Conservation (phyloP, 2,797 vertebrate genomes). For the Manis pentadactyla region DNA sequence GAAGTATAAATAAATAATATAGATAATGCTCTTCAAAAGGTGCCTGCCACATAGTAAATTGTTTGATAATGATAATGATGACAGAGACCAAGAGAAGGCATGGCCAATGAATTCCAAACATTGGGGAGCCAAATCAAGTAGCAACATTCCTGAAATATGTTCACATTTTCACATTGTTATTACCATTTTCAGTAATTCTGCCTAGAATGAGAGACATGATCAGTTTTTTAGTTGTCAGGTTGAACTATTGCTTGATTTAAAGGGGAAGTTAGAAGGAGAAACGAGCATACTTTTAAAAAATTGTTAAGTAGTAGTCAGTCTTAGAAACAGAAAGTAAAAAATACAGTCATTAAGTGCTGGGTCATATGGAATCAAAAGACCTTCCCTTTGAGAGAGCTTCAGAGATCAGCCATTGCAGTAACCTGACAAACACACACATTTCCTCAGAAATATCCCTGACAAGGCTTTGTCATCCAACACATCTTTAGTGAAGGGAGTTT, state of each 20-base stretch:
- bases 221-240: not conserved
- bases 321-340: not conserved
- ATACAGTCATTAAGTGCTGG: not conserved
- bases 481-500: not conserved
- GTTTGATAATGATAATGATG: not conserved
- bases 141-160: not conserved
- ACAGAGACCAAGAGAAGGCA: not conserved
- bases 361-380: not conserved
- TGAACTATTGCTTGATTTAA: not conserved
- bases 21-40: not conserved
- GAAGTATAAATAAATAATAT: not conserved
- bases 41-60: not conserved
- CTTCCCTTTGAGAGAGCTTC: not conserved
- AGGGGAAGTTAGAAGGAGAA: not conserved
- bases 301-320: not conserved
- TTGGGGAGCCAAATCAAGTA: not conserved
- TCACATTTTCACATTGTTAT: not conserved
- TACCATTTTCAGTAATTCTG: not conserved
- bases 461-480: not conserved
- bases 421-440: not conserved
- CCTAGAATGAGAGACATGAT: not conserved
- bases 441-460: not conserved
- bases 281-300: too few relatives aligned
- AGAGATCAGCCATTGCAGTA: not conserved
- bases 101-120: not conserved